These are phyloP conservation scores for Alexandromys oeconomus DNA, from an alignment of 2,797 vertebrate species.

Conservation along the genomic window DNA sequence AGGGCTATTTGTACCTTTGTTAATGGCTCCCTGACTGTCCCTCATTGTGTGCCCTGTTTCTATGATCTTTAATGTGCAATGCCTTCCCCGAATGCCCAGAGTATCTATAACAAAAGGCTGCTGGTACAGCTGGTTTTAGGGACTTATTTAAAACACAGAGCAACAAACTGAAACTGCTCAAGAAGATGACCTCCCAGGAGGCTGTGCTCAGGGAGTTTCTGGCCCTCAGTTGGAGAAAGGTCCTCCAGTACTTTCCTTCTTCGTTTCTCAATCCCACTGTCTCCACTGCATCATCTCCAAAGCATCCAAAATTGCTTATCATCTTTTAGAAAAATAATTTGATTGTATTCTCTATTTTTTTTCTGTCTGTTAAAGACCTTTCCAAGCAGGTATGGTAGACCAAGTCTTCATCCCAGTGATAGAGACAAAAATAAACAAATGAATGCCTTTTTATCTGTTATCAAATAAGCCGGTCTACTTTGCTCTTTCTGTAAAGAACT, in stretches of 20 bases:
- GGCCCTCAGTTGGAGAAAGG: neutral
- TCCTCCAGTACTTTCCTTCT: neutral
- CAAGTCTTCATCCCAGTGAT: neutral
- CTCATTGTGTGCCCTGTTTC: neutral
- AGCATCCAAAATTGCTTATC: neutral
- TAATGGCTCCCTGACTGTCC: neutral
- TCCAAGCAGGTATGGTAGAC: neutral
- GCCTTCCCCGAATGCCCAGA: neutral
- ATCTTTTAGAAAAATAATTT: neutral
- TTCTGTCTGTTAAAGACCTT: neutral
- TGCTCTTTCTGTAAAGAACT: neutral
- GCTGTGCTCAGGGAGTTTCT: neutral
- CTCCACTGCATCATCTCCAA: neutral
- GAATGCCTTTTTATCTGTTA: neutral
- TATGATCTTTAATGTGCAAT: fast-evolving
- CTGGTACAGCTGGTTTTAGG: too few species aligned
- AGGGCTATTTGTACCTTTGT: neutral
- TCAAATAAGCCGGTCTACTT: neutral
- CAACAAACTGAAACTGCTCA: too few species aligned
- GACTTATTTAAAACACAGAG: neutral
- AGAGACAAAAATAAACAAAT: neutral
- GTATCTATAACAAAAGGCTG: neutral
- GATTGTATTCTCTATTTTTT: neutral
- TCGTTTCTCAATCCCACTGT: neutral
- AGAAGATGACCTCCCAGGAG: neutral